These are phyloP conservation scores for Polia nebulosa DNA, from an alignment of 2,888 invertebrate genomes.

Conservation along the genomic window DNA sequence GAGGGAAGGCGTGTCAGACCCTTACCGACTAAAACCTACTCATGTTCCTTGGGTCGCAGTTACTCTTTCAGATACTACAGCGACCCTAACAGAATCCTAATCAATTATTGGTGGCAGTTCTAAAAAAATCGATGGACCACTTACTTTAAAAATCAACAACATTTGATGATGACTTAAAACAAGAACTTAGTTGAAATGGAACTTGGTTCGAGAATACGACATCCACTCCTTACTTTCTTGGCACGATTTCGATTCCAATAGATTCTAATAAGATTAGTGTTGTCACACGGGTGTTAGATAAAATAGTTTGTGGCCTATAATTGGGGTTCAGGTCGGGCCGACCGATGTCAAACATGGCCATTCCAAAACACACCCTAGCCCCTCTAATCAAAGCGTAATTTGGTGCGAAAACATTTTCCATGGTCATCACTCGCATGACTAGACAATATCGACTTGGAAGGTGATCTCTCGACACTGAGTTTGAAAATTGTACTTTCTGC, in stretches of 20 bases:
- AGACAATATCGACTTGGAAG: conserved; percentile 89
- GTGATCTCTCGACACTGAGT: conserved; percentile 71
- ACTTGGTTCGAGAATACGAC: not conserved
- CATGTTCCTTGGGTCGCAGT: no score
- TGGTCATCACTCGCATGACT: conserved; percentile 91
- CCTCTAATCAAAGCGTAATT: conserved; percentile 70
- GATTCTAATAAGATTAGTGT: conserved; percentile 90
- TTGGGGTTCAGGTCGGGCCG: conserved; percentile 84
- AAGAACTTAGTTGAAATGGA: not conserved
- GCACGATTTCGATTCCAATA: conserved; percentile 87
- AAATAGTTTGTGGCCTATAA: conserved; percentile 91
- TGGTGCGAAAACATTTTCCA: conserved; percentile 67
- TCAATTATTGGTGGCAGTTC: not conserved
- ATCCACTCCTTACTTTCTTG: conserved; percentile 72
- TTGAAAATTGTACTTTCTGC: conserved; percentile 45
- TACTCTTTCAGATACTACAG: no score
- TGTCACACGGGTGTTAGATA: conserved; percentile 90
- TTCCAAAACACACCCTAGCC: conserved; percentile 69
- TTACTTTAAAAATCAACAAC: no score
- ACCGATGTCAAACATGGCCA: conserved; percentile 63
- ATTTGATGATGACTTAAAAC: not conserved
- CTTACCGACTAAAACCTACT: no score
- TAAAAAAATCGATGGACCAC: not conserved
- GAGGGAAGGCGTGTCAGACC: no score
- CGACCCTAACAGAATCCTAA: no score